Conservation (phyloP, 2,888 invertebrate genomes). For the Acanthoscelides obtectus region DNA sequence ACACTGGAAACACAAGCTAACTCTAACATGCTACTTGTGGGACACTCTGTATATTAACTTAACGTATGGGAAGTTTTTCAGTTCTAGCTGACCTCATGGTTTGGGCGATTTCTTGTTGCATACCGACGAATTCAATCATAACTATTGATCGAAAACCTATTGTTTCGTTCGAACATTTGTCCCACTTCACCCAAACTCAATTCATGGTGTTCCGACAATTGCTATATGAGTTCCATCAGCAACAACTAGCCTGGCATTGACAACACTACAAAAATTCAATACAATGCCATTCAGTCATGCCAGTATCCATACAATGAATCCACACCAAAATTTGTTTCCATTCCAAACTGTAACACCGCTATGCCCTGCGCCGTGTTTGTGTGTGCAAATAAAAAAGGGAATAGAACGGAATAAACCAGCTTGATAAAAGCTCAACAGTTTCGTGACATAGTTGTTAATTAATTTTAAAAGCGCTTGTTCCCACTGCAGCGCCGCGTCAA, state of each 20-base stretch:
- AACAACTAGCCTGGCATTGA: neutral
- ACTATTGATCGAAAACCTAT: too few relatives aligned
- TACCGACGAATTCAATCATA: too few relatives aligned
- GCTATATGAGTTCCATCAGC: neutral
- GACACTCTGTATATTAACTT: too few relatives aligned
- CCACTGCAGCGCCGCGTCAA: neutral
- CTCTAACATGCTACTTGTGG: too few relatives aligned
- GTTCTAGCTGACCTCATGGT: too few relatives aligned
- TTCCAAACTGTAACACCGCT: neutral
- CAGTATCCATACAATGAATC: neutral
- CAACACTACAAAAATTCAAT: neutral
- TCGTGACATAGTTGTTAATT: neutral
- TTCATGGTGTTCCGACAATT: neutral
- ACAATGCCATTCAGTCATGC: neutral
- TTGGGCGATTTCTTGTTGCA: too few relatives aligned
- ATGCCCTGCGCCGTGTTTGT: neutral
- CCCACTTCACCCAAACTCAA: too few relatives aligned
- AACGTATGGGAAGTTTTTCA: too few relatives aligned
- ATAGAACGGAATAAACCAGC: neutral
- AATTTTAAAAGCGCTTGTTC: neutral
- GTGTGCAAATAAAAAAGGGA: neutral
- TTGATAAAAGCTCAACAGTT: neutral
- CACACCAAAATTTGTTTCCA: neutral
- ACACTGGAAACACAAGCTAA: too few relatives aligned
- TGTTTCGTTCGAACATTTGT: too few relatives aligned